These are phyloP conservation scores for Rhinogobio ventralis DNA, from an alignment of 2,797 vertebrate genomes.

Conservation along the genomic window DNA sequence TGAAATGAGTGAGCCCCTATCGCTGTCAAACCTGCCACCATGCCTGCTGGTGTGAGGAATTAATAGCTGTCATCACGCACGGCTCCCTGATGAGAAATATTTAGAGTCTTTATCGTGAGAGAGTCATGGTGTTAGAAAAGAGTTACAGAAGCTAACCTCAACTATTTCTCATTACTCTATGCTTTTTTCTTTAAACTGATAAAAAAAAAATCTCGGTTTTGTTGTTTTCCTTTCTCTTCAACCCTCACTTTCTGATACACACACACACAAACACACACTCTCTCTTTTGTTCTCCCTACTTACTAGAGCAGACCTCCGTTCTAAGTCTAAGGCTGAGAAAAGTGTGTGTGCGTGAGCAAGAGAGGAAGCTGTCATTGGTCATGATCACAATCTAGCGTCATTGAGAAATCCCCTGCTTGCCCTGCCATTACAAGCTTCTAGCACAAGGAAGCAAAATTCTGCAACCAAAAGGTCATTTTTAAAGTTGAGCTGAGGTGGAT, in stretches of 20 bases:
- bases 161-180: constrained; percentile 48
- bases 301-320: constrained; percentile 39
- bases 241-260: neutral
- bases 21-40: constrained; percentile 41
- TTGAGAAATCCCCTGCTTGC: constrained; percentile 40
- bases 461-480: constrained; percentile 20
- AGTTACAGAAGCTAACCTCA: constrained; percentile 66
- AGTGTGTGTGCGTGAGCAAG: neutral
- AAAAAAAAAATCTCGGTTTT: no score
- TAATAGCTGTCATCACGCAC: constrained; percentile 65
- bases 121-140: constrained; percentile 56
- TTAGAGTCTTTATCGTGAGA: constrained; percentile 70
- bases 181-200: neutral
- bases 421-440: constrained; percentile 32
- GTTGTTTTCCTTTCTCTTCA: constrained; percentile 2
- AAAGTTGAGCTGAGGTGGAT: constrained; percentile 21
- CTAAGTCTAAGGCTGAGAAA: constrained; percentile 46
- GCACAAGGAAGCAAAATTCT: constrained; percentile 18
- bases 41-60: constrained; percentile 56
- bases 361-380: neutral
- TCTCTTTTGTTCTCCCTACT: constrained; percentile 5
- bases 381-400: neutral
- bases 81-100: constrained; percentile 69
- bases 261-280: neutral
- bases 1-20: constrained; percentile 56